A percentile compares a stretch with the other conserved stretches of the same genome.
Evolutionary conservation across 2,797 vertebrate species (phyloP).

Genomic region (Siniperca scherzeri): DNA sequence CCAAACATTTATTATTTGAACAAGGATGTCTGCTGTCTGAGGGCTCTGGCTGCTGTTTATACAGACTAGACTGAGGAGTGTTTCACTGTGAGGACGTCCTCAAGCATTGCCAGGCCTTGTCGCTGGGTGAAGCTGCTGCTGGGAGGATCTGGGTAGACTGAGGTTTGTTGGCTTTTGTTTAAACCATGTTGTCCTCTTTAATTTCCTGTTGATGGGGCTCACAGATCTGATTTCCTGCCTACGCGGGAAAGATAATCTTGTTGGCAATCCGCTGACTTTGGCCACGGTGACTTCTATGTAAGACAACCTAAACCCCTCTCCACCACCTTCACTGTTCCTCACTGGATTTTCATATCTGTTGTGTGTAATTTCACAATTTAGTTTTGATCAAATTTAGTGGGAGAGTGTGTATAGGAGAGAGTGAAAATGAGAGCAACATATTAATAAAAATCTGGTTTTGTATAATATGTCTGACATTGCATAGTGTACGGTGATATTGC

Average conservation of each 20-base stretch:
- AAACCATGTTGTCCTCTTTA: slow-evolving; percentile 78
- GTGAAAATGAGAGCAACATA: slow-evolving; percentile 1
- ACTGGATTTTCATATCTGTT: slow-evolving; percentile 38
- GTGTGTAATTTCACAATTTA: slow-evolving; percentile 33
- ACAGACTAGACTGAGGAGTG: slow-evolving; percentile 42
- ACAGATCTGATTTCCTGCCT: slow-evolving; percentile 81
- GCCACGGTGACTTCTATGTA: slow-evolving; percentile 34
- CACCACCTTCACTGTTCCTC: slow-evolving; percentile 20
- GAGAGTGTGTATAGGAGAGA: background rate
- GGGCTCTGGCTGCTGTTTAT: slow-evolving; percentile 56
- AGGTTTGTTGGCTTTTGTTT: slow-evolving; percentile 63
- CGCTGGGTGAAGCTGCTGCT: slow-evolving; percentile 41
- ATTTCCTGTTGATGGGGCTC: slow-evolving; percentile 82
- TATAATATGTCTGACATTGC: background rate
- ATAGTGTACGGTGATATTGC: background rate
- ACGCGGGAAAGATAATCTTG: slow-evolving; percentile 68
- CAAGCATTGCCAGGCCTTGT: slow-evolving; percentile 42
- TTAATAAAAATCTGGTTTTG: slow-evolving; percentile 19
- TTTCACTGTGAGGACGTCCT: slow-evolving; percentile 43
- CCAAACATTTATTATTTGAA: slow-evolving; percentile 57
- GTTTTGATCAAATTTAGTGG: background rate
- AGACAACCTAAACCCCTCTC: background rate
- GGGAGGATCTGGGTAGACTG: slow-evolving; percentile 47
- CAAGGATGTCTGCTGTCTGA: slow-evolving; percentile 36
- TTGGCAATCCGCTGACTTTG: slow-evolving; percentile 56